Base-by-base conservation (phyloP, 2,113 vertebrate species). In the Chascanopsetta lugubris region DNA sequence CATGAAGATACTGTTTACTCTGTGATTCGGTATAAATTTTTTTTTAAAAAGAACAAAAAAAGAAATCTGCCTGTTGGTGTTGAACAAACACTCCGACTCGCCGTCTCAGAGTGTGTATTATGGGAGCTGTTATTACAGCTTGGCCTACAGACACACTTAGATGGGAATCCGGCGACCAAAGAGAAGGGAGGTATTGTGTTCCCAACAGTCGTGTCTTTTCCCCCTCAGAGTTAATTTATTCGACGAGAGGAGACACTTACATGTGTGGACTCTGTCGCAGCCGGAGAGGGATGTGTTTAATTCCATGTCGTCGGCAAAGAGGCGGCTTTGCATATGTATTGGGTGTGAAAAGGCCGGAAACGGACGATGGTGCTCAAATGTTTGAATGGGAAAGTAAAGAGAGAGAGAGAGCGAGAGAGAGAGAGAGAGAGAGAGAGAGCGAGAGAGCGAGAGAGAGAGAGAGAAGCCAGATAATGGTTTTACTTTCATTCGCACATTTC, bases 1-100 rank as follows among this genome's bases (percentile, higher is more conserved):
- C 64, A 51, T 65, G 66, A 80, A 68, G 77, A 78, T 72, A 78
- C 27, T 59, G 66, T 84, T 80, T 67, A 82, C 75, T 82, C 46
- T 81, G 46, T 79, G 61, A 86, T 64, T 62, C 42, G 63, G 55
- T 56, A 49, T n/a, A n/a, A n/a, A n/a, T n/a, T n/a, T n/a, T n/a
- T n/a, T n/a, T n/a, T n/a, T n/a, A n/a, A n/a, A n/a, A n/a, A n/a
- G n/a, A n/a, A n/a, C n/a, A n/a, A n/a, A n/a, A n/a, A n/a, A 72
- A 78, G 49, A 61, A 48, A 49, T 32, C 20, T 12, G 22, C 49
- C 61, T 74, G 59, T 82, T 77, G 43, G 65, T 61, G 34, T 63
- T 75, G 49, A 72, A 57, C 59, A 79, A 74, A 80, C 69, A 67
- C 20, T 61, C 18, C 2, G 18, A 10, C 21, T 76, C 48, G 2